Conservation (phyloP, 1,140 invertebrate genomes). For the Calephelis nemesis region DNA sequence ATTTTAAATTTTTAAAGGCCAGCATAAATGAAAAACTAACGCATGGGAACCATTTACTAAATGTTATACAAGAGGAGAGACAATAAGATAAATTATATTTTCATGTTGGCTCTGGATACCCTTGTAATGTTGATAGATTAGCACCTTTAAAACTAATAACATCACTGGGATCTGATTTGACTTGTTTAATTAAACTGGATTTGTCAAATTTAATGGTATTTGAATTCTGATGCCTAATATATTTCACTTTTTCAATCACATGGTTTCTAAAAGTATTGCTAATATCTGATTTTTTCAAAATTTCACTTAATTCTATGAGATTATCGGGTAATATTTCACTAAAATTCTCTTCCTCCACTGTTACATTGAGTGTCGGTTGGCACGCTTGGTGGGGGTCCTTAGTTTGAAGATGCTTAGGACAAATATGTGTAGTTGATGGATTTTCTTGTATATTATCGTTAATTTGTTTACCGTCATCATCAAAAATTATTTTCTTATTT, state of each 20-base stretch:
- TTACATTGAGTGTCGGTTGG: background rate
- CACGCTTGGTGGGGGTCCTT: background rate
- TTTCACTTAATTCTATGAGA: slow-evolving; percentile 40
- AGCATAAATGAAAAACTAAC: background rate
- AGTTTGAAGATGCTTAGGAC: slow-evolving; percentile 38
- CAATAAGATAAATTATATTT: background rate
- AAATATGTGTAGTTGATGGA: slow-evolving; percentile 44
- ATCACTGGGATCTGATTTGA: slow-evolving; percentile 53
- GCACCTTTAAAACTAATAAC: slow-evolving; percentile 57
- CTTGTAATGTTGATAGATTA: slow-evolving; percentile 52
- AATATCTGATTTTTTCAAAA: slow-evolving; percentile 46
- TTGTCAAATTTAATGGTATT: slow-evolving; percentile 57
- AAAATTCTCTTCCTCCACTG: slow-evolving; percentile 49
- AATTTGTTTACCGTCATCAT: slow-evolving; percentile 53
- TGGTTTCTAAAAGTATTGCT: slow-evolving; percentile 37
- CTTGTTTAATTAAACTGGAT: slow-evolving; percentile 43
- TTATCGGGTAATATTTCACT: slow-evolving; percentile 42
- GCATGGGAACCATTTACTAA: background rate
- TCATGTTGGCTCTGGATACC: slow-evolving; percentile 42
- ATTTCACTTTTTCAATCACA: slow-evolving; percentile 57
- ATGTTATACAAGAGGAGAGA: background rate
- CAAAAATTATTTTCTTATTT: slow-evolving; percentile 61
- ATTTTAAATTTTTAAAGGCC: too few relatives aligned
- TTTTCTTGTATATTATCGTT: slow-evolving; percentile 33
- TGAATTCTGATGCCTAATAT: slow-evolving; percentile 42